These are phyloP conservation scores for Girardia tigrina DNA, from an alignment of 2,888 invertebrate genomes.

Conservation along the genomic window DNA sequence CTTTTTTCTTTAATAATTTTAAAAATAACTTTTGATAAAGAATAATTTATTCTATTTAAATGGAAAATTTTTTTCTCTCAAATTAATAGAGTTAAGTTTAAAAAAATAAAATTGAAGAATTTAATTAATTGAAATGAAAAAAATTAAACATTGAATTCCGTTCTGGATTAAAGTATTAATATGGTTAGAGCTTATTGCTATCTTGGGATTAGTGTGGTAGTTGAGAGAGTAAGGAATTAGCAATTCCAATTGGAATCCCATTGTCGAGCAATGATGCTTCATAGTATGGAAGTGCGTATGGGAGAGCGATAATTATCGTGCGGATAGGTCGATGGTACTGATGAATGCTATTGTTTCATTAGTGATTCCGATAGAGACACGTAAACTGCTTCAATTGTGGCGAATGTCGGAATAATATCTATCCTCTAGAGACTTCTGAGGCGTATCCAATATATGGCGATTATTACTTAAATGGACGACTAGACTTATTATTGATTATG, in stretches of 20 bases:
- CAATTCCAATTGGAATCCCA: conserved; percentile 4
- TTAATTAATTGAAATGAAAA: conserved; percentile 5
- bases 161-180: conserved; percentile 20
- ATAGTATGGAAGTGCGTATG: neutral
- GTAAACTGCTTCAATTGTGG: neutral
- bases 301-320: conserved; percentile 20
- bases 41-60: too few species aligned
- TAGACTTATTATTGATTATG: conserved; percentile 12
- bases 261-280: neutral
- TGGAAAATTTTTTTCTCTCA: too few species aligned
- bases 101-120: neutral
- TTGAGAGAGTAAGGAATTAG: conserved; percentile 11
- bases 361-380: conserved; percentile 8
- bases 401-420: conserved; percentile 14
- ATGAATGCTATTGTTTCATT: conserved; percentile 23
- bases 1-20: too few species aligned
- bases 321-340: conserved; percentile 2
- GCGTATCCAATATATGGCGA: conserved; percentile 19
- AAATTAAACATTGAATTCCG: conserved; percentile 12
- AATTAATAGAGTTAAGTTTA: too few species aligned
- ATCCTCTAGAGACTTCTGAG: neutral
- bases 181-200: conserved; percentile 20
- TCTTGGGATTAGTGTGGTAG: neutral
- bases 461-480: conserved; percentile 18
- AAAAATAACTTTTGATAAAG: too few species aligned